Base-by-base conservation (phyloP, 2,797 vertebrate species). In the Zenarchopterus dispar region DNA sequence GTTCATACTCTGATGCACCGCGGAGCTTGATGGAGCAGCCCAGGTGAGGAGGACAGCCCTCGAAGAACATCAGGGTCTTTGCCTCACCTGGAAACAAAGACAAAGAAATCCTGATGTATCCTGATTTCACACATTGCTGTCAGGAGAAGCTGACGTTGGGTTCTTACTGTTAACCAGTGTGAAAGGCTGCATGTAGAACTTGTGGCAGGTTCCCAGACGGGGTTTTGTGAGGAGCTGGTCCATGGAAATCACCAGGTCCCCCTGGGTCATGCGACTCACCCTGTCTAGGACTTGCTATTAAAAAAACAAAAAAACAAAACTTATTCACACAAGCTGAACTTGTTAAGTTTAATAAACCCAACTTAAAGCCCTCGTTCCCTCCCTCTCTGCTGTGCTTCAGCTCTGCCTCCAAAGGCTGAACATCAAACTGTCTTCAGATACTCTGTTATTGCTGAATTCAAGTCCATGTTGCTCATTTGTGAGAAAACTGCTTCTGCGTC, bases 201-300 rank as follows among this genome's bases (percentile, higher is more conserved):
- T 99, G 87, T 96, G 96, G 88, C 98, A 99, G 47, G 97, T 98
- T 53, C 98, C 98, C 75, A 99, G 84, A 31, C 94, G 96, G 67
- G 98, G 98, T 88, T 99, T 99, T 31, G 98, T 99, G 80, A 99
- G 92, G 36, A 99, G 93, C 62, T 99, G 98, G 86, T 99, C 98
- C 97, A 99, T 98, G n/a, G 97, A 99, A 94, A 98, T 95, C n/a
- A 99, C 96, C 80, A 99, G 92, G 88, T 99, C 98, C 24, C 97
- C 97, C 87, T 99, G 98, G 16, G 97, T 99, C 96, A 98, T 96
- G 11, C 94, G 95, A 82, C 98, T 96, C 68, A 99, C 96, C 33
- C 96, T 81, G 82, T 99, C 97, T 79, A 99, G 89, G 49, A 99
- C 98, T 97, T 98, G 97, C 98, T 99, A 77, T 1, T 2, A 39